phyloP scores from a whole-genome alignment of 2,797 vertebrate genomes.

The Pelochelys cantorii region DNA sequence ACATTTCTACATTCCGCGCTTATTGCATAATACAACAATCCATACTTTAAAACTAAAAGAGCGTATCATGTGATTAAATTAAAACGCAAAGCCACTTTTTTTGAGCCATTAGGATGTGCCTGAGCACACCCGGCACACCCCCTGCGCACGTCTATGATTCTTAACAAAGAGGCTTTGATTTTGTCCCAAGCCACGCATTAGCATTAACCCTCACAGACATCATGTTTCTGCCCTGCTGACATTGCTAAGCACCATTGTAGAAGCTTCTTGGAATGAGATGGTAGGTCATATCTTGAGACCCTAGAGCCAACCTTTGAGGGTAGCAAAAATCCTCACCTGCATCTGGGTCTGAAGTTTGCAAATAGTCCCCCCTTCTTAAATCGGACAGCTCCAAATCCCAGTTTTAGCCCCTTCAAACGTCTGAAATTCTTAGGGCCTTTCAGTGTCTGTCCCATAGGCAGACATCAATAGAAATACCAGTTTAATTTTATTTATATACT shows the following conservation, averaged over 20 bases:
- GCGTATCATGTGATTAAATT: too few relatives aligned
- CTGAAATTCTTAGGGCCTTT: not conserved
- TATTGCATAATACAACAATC: too few relatives aligned
- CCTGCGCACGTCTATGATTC: too few relatives aligned
- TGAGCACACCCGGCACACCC: too few relatives aligned
- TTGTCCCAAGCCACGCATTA: not conserved
- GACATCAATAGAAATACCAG: not conserved
- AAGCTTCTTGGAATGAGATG: not conserved
- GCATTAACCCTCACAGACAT: not conserved
- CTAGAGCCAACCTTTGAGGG: fast-evolving
- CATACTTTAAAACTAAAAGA: too few relatives aligned
- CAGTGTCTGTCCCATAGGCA: not conserved
- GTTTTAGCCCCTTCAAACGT: not conserved
- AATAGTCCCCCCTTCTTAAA: not conserved
- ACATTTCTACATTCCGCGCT: too few relatives aligned
- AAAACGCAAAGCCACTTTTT: too few relatives aligned
- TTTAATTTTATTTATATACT: not conserved
- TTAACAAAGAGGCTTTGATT: not conserved
- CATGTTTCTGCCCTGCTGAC: not conserved
- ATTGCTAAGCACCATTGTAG: not conserved
- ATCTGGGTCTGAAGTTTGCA: not conserved
- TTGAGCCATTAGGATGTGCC: too few relatives aligned
- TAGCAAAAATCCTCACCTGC: not conserved
- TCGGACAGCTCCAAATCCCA: not conserved
- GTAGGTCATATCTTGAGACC: too few relatives aligned